A percentile compares a stretch with the other conserved stretches of the same genome.
These are phyloP conservation scores for Spea hammondii DNA, from an alignment of 2,797 vertebrate genomes.

Conservation along the genomic window DNA sequence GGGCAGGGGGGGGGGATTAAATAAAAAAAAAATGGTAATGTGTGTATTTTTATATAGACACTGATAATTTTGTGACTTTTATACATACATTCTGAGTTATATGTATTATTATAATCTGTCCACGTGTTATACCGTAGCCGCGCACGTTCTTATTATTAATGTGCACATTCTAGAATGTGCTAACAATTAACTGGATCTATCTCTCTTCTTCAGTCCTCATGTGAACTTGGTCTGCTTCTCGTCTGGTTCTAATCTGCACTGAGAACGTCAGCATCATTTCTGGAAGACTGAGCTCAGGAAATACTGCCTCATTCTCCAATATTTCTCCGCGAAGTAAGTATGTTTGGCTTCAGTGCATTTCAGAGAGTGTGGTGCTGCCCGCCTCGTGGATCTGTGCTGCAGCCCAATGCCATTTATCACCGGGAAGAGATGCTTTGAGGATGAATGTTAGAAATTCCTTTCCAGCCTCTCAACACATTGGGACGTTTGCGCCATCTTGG, in stretches of 20 bases:
- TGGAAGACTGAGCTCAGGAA: conserved; percentile 22
- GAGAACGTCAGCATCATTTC: conserved; percentile 17
- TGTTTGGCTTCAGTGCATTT: conserved; percentile 20
- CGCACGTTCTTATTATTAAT: too few relatives aligned
- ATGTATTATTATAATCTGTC: too few relatives aligned
- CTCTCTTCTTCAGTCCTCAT: conserved; percentile 1
- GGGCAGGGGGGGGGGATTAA: not conserved
- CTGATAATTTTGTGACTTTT: too few relatives aligned
- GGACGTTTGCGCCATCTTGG: not conserved
- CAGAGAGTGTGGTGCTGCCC: conserved; percentile 5
- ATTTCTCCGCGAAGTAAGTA: conserved; percentile 21
- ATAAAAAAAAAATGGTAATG: not conserved
- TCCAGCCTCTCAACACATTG: not conserved
- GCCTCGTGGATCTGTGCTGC: not conserved
- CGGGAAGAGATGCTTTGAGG: not conserved
- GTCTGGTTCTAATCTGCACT: conserved; percentile 4
- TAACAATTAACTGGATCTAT: not conserved
- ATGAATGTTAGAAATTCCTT: conserved; percentile 8
- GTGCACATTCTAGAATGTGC: not conserved
- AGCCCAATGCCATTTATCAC: conserved; percentile 3
- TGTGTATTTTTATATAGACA: too few relatives aligned
- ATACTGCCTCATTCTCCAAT: conserved; percentile 22
- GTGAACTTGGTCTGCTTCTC: conserved; percentile 5
- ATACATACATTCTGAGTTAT: too few relatives aligned
- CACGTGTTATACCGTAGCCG: too few relatives aligned